A percentile compares a stretch with the other conserved stretches of the same genome.
Evolutionary conservation across 2,113 vertebrate species (phyloP).

Genomic region (Saimiri boliviensis): DNA sequence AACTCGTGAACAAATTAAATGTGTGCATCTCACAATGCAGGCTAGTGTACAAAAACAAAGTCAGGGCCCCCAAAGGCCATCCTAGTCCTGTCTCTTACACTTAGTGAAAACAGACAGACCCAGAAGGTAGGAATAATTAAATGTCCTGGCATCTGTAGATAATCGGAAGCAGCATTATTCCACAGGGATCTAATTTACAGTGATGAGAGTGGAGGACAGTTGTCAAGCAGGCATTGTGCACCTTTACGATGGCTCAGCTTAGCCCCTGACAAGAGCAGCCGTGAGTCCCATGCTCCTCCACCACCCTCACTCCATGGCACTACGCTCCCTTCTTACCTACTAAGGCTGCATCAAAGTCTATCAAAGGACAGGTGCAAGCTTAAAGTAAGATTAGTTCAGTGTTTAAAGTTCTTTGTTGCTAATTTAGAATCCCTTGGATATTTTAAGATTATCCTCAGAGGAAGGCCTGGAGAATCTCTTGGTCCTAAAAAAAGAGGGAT

Average conservation of each 20-base stretch:
- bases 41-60: not conserved
- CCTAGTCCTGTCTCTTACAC: not conserved
- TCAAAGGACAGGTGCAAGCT: not conserved
- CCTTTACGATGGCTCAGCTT: not conserved
- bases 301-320: conserved; percentile 34
- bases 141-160: conserved; percentile 73
- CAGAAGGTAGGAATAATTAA: conserved; percentile 36
- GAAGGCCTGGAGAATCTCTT: not conserved
- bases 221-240: conserved; percentile 42
- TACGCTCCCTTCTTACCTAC: conserved; percentile 30
- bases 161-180: conserved; percentile 69
- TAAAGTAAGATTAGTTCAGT: not conserved
- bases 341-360: conserved; percentile 37
- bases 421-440: not conserved
- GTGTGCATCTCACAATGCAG: not conserved
- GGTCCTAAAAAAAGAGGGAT: not conserved
- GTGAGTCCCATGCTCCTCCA: conserved; percentile 59
- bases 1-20: not conserved
- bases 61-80: not conserved
- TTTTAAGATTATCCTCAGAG: not conserved
- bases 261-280: conserved; percentile 55
- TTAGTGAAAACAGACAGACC: not conserved
- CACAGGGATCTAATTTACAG: conserved; percentile 77
- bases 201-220: conserved; percentile 68
- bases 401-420: not conserved